phyloP scores from a whole-genome alignment of 2,888 invertebrate species.

The Leptinotarsa tumamoca region DNA sequence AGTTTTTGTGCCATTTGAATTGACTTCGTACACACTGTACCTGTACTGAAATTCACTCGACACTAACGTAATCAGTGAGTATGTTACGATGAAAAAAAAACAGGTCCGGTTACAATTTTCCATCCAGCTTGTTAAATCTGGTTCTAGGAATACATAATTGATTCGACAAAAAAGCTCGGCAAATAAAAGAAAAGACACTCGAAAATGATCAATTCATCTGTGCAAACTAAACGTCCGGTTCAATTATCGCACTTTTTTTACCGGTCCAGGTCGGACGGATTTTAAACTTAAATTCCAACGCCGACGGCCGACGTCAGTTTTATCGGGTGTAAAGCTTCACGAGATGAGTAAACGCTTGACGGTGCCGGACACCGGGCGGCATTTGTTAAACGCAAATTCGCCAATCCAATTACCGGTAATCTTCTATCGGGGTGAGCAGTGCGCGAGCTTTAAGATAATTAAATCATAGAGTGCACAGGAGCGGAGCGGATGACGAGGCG shows the following conservation, averaged over 20 bases:
- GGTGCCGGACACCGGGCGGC: constrained; percentile 23
- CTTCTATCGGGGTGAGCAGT: constrained; percentile 56
- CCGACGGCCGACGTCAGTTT: constrained; percentile 1
- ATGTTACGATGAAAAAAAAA: background rate
- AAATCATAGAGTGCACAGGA: constrained; percentile 55
- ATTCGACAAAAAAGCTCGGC: background rate
- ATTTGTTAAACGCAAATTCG: constrained; percentile 51
- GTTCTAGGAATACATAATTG: background rate
- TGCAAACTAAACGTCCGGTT: constrained; percentile 8
- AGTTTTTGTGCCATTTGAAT: too few species aligned
- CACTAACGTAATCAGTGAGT: background rate
- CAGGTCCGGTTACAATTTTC: background rate
- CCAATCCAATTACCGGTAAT: constrained; percentile 62
- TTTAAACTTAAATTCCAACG: constrained; percentile 4
- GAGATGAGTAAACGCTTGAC: constrained; percentile 26
- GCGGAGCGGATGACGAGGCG: constrained; percentile 1
- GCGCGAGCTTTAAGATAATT: constrained; percentile 57
- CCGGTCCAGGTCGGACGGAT: background rate
- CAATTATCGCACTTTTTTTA: constrained; percentile 13
- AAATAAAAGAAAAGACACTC: background rate
- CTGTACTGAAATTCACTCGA: too few species aligned
- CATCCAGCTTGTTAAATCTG: background rate
- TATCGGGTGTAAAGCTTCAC: constrained; percentile 16
- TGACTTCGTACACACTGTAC: too few species aligned
- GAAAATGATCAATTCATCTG: constrained; percentile 13